Conservation (phyloP, 2,888 invertebrate genomes). For the Nebria brevicollis region DNA sequence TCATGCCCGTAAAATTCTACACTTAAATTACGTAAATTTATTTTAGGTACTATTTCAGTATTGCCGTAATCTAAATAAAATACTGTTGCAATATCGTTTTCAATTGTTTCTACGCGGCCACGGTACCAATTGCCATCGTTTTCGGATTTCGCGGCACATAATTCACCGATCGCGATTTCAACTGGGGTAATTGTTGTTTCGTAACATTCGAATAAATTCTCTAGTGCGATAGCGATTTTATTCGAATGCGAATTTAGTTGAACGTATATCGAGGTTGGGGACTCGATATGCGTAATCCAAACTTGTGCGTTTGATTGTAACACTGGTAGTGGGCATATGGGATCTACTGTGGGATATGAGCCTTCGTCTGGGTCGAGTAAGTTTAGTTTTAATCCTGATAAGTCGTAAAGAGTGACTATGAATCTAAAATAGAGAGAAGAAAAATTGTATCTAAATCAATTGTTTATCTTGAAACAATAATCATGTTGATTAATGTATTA, state of each 20-base stretch:
- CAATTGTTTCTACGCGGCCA: constrained; percentile 65
- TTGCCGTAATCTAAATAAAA: constrained; percentile 79
- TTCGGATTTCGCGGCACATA: constrained; percentile 48
- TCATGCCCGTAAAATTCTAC: constrained; percentile 55
- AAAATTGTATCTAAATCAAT: too few relatives aligned
- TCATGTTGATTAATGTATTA: too few relatives aligned
- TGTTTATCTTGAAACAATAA: too few relatives aligned
- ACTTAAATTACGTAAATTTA: constrained; percentile 53
- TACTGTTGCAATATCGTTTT: constrained; percentile 65
- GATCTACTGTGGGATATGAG: constrained; percentile 64
- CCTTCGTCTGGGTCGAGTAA: constrained; percentile 68
- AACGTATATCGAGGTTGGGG: constrained; percentile 71
- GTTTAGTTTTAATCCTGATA: constrained; percentile 64
- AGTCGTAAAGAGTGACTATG: constrained; percentile 72
- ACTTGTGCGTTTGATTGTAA: constrained; percentile 70
- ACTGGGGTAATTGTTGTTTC: constrained; percentile 57
- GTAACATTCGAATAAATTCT: constrained; percentile 70
- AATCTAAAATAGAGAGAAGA: constrained; percentile 65
- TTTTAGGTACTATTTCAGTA: constrained; percentile 68
- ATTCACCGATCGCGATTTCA: constrained; percentile 11
- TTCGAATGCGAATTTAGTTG: constrained; percentile 67
- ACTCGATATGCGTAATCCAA: constrained; percentile 69
- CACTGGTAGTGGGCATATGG: constrained; percentile 73
- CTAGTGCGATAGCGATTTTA: constrained; percentile 62
- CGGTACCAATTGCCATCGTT: constrained; percentile 78